A percentile compares a stretch with the other conserved stretches of the same genome.
Evolutionary conservation across 2,797 vertebrate species (phyloP).

Genomic region (Bovichtus diacanthus): DNA sequence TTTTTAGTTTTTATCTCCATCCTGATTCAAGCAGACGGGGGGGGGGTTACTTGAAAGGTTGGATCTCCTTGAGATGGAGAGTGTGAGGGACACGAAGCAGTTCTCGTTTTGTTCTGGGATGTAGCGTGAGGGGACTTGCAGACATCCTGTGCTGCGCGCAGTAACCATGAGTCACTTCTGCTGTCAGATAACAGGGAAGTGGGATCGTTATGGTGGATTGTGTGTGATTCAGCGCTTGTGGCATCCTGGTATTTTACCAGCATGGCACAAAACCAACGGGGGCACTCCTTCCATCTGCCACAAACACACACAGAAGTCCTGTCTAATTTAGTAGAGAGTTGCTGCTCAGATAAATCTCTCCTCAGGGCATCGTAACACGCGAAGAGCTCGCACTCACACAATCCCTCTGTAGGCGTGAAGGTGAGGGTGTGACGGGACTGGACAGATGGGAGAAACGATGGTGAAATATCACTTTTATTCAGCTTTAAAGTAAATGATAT

Average conservation of each 20-base stretch:
- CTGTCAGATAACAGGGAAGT: constrained; percentile 37
- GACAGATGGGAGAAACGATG: too few relatives aligned
- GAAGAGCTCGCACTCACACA: constrained; percentile 25
- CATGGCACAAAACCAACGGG: constrained; percentile 44
- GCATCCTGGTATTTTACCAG: constrained; percentile 50
- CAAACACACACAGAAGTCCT: constrained; percentile 26
- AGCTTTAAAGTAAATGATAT: too few relatives aligned
- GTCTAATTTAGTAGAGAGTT: constrained; percentile 54
- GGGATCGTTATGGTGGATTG: background rate
- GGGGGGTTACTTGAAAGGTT: background rate
- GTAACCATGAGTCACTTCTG: constrained; percentile 47
- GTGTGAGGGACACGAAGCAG: background rate
- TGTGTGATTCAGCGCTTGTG: constrained; percentile 7
- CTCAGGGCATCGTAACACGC: constrained; percentile 35
- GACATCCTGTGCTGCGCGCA: constrained; percentile 34
- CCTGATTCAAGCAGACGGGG: background rate
- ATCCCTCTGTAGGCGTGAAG: background rate
- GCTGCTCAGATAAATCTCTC: constrained; percentile 40
- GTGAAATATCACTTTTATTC: too few relatives aligned
- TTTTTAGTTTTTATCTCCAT: background rate
- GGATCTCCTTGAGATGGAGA: background rate
- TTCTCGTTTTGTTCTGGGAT: background rate
- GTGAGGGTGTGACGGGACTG: too few relatives aligned
- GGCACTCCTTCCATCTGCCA: constrained; percentile 58
- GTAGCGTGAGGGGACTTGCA: constrained; percentile 52